These are phyloP conservation scores for Tachysurus vachellii DNA, from an alignment of 2,113 vertebrate genomes.

Conservation along the genomic window DNA sequence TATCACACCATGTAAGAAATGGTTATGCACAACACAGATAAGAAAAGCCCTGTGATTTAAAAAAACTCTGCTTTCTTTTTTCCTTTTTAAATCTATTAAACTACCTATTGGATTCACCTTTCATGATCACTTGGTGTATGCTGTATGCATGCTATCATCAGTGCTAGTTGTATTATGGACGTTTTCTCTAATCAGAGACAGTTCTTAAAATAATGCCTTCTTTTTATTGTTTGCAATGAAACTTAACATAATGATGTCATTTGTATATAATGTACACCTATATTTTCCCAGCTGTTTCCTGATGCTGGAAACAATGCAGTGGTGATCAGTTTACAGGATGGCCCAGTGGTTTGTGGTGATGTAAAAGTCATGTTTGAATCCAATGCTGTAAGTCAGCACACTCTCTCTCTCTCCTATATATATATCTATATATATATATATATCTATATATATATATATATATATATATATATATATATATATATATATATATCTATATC, in stretches of 20 bases:
- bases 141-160: not conserved
- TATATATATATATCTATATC: no score
- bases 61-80: no score
- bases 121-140: not conserved
- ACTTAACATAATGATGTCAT: not conserved
- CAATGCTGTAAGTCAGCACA: constrained; percentile 77
- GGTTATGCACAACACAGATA: not conserved
- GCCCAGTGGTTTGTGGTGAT: constrained; percentile 83
- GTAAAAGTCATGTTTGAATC: constrained; percentile 92
- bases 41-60: no score
- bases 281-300: constrained; percentile 77
- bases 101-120: not conserved
- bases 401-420: no score
- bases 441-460: no score
- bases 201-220: not conserved
- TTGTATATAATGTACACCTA: not conserved
- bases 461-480: not conserved
- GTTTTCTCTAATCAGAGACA: not conserved
- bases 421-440: no score
- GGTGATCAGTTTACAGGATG: constrained; percentile 78
- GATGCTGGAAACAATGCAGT: constrained; percentile 79
- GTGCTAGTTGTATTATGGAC: not conserved
- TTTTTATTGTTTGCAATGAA: not conserved
- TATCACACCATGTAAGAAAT: not conserved
- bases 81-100: not conserved